Evolutionary conservation across 2,797 vertebrate species (phyloP), one percentile per base, ranked within the genome.

Genomic region (Cossypha polioptera): DNA sequence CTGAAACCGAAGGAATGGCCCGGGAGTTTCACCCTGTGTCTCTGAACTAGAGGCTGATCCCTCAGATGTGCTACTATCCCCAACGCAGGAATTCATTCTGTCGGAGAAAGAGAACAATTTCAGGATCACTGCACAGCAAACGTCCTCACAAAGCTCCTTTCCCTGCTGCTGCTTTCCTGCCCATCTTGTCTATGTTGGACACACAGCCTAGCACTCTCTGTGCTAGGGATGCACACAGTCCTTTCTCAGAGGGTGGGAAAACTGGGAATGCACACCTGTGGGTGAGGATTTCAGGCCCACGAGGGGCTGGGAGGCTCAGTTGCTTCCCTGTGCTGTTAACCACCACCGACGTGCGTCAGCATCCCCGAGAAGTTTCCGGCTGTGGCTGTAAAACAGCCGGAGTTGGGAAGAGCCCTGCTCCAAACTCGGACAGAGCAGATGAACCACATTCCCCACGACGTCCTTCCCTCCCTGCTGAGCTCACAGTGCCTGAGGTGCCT

Each of bases 121-220:
- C 38, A 42, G 26, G 65, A 65, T 54, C 11, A 4, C 45, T 29
- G 42, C 53, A 50, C 26, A 15, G 31, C 2, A 2, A 58, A 67
- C 50, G 3, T 3, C 4, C 4, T 16, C 20, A 20, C 22, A 36
- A 48, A 80, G 40, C 31, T 88, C 20, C 35, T 25, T 42, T 55
- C 3, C 5, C 40, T 68, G 35, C 14, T 43, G 57, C 54, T 61
- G 55, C 40, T 69, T 45, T 51, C 63, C 51, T 36, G 62, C 7
- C 29, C 63, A 76, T 22, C 33, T 20, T 7, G 15, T 0, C 28
- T 8, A 7, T 0, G 1, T 0, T 9, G 16, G 43, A 57, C 0
- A 2, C 24, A 17, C 7, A 29, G 50, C 24, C 63, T 9, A 21
- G 54, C 14, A 4, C 26, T 54, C n/a, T 50, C 35, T 25, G 50